phyloP scores from a whole-genome alignment of 2,113 vertebrate genomes.

The Paramisgurnus dabryanus region DNA sequence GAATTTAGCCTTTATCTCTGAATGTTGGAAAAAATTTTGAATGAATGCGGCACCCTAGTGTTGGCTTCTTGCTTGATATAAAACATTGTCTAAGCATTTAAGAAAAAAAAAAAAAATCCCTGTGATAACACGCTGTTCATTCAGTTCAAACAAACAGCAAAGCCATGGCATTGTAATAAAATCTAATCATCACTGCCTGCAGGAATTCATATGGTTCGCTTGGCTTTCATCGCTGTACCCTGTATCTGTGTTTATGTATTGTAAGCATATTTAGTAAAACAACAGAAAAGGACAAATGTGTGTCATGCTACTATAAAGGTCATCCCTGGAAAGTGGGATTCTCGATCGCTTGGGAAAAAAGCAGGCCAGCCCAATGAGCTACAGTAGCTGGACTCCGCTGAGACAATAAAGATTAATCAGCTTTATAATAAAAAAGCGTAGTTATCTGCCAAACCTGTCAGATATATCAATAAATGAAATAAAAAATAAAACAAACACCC shows the following conservation, averaged over 20 bases:
- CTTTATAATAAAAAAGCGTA: constrained; percentile 18
- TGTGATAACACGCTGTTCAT: neutral
- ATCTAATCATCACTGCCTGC: neutral
- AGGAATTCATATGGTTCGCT: neutral
- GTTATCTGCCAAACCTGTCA: constrained; percentile 42
- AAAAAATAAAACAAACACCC: neutral
- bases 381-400: neutral
- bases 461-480: neutral
- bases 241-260: constrained; percentile 31
- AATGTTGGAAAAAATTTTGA: no score
- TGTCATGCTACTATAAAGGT: constrained; percentile 24
- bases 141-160: neutral
- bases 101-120: neutral
- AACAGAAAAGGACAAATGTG: neutral
- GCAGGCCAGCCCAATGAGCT: neutral
- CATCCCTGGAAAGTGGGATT: neutral
- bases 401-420: constrained; percentile 38
- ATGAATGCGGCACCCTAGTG: no score
- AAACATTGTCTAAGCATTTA: neutral
- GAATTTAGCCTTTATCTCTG: no score
- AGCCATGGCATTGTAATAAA: neutral
- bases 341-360: neutral
- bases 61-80: neutral
- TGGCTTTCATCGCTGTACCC: neutral
- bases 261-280: neutral